These are phyloP conservation scores for Gyps fulvus DNA, from an alignment of 2,113 vertebrate genomes.

Conservation along the genomic window DNA sequence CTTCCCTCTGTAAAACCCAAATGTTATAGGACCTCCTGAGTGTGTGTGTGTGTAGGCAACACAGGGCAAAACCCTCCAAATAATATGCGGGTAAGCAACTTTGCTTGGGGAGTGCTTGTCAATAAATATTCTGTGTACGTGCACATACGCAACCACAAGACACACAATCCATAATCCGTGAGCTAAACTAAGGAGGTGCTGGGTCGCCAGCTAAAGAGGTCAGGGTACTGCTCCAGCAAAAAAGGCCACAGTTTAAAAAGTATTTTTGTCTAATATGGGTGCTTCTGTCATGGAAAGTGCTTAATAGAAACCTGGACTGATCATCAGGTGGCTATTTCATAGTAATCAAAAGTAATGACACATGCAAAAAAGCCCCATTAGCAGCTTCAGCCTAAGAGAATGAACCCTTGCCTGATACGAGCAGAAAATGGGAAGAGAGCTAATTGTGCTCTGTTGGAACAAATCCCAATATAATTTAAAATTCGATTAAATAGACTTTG, in stretches of 20 bases:
- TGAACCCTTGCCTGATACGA: background rate
- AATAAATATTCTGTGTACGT: rapidly evolving
- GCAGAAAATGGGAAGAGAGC: background rate
- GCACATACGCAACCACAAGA: background rate
- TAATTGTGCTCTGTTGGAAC: background rate
- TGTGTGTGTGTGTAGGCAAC: background rate
- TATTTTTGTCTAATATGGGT: background rate
- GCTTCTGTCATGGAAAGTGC: background rate
- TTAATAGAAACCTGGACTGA: background rate
- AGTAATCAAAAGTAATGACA: background rate
- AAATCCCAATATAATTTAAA: background rate
- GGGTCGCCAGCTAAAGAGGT: background rate
- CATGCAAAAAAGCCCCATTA: background rate
- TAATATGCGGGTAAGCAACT: background rate
- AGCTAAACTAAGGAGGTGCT: background rate
- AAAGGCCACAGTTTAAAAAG: rapidly evolving
- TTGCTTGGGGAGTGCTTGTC: background rate
- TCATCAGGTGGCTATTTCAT: background rate
- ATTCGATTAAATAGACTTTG: background rate
- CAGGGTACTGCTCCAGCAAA: background rate
- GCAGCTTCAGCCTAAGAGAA: background rate
- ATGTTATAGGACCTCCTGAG: background rate
- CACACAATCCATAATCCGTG: background rate
- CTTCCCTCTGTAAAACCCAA: background rate
- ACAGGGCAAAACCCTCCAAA: background rate